Evolutionary conservation across 2,113 vertebrate species (phyloP).

Genomic region (Plestiodon gilberti): DNA sequence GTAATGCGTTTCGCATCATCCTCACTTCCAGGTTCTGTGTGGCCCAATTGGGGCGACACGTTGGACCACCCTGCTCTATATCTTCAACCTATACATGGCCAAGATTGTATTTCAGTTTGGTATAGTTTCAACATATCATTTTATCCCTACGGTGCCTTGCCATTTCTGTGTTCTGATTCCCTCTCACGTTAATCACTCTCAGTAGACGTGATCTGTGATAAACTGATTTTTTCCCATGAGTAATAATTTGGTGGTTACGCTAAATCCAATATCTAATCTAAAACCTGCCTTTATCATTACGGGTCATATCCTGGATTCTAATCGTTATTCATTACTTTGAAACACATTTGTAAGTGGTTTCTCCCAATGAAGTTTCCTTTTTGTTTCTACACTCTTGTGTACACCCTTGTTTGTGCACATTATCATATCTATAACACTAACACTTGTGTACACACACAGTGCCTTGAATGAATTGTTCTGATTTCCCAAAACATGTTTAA

Average conservation of each 20-base stretch:
- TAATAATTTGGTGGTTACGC: constrained; percentile 21
- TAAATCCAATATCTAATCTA: not conserved
- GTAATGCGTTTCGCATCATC: too few species aligned
- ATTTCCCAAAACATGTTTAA: not conserved
- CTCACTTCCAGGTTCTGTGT: too few species aligned
- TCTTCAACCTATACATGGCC: not conserved
- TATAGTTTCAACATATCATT: not conserved
- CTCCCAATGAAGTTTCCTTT: not conserved
- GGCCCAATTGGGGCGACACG: too few species aligned
- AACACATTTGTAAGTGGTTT: constrained; percentile 27
- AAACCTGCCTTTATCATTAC: not conserved
- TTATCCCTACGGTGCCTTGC: not conserved
- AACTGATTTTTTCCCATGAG: constrained; percentile 33
- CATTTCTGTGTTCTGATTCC: not conserved
- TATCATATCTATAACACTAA: not conserved
- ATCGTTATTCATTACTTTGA: constrained; percentile 46
- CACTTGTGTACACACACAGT: not conserved
- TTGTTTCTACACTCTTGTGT: not conserved
- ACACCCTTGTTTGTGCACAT: not conserved
- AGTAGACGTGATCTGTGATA: constrained; percentile 21
- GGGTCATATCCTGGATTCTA: not conserved
- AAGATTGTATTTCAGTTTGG: not conserved
- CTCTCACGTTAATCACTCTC: not conserved
- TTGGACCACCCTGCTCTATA: too few species aligned
- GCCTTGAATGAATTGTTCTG: not conserved